These are phyloP conservation scores for Pollenia griseotomentosa DNA, from an alignment of 2,888 invertebrate species.

Conservation along the genomic window DNA sequence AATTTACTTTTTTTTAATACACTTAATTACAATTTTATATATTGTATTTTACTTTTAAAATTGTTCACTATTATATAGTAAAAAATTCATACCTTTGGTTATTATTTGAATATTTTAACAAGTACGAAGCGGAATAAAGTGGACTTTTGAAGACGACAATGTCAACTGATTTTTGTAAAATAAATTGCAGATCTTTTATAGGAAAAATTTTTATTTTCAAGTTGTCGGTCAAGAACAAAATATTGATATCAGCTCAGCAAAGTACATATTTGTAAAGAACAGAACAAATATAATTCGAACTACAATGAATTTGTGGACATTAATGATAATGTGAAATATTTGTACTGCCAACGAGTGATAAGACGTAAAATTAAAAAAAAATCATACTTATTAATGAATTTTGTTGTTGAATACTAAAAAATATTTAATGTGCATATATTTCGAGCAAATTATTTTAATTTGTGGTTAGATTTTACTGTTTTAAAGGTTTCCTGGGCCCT, in stretches of 20 bases:
- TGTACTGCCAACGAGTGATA: conserved; percentile 25
- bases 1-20: neutral
- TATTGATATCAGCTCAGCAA: conserved; percentile 61
- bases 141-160: conserved; percentile 57
- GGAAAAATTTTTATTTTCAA: conserved; percentile 42
- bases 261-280: conserved; percentile 5
- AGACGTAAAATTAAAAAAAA: neutral
- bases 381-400: neutral
- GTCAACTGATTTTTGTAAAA: conserved; percentile 60
- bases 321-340: conserved; percentile 31
- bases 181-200: conserved; percentile 66
- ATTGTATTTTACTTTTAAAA: neutral
- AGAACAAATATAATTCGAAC: conserved; percentile 43
- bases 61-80: neutral
- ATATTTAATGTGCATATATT: neutral
- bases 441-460: no score
- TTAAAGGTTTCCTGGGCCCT: no score
- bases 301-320: conserved; percentile 48
- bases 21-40: neutral
- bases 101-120: conserved; percentile 6
- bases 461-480: no score
- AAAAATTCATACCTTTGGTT: conserved; percentile 53
- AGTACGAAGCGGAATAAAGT: conserved; percentile 44
- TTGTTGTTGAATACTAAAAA: neutral
- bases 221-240: conserved; percentile 25